Percentiles rank a stretch among this genome's conserved stretches.
phyloP scores from a whole-genome alignment of 2,113 vertebrate species.

The Hippolais icterina region DNA sequence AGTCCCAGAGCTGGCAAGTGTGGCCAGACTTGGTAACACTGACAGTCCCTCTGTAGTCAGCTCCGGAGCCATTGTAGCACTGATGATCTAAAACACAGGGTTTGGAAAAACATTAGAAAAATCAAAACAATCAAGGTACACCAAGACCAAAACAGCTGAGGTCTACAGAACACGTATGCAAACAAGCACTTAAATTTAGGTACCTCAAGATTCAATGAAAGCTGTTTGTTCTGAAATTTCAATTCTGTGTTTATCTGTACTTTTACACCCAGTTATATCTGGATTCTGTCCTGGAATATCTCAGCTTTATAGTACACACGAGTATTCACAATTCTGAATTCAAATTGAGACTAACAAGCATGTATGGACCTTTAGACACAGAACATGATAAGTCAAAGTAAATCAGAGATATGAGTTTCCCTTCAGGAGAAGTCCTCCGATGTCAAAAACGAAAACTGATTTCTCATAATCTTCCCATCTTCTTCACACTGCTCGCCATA shows the following conservation, averaged over 20 bases:
- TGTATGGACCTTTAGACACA: background rate
- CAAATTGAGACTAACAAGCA: background rate
- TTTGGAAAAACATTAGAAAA: background rate
- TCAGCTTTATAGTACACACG: background rate
- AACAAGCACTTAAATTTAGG: background rate
- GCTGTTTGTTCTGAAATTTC: background rate
- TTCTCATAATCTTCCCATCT: background rate
- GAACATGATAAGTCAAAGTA: background rate
- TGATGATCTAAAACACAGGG: constrained; percentile 82
- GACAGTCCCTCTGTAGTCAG: constrained; percentile 85
- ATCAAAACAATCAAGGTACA: background rate
- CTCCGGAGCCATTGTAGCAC: constrained; percentile 92
- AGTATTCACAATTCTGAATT: background rate
- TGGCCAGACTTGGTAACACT: constrained; percentile 89
- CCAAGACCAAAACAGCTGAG: background rate
- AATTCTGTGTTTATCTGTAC: background rate
- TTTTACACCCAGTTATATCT: background rate
- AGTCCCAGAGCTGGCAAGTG: constrained; percentile 89
- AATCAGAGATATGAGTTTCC: background rate
- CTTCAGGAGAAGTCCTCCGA: background rate
- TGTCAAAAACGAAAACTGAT: background rate
- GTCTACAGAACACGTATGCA: rapidly evolving
- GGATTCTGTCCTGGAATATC: background rate
- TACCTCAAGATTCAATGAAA: background rate
- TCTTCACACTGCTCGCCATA: background rate